phyloP scores from a whole-genome alignment of 2,888 invertebrate species.

The Nomada fucata region DNA sequence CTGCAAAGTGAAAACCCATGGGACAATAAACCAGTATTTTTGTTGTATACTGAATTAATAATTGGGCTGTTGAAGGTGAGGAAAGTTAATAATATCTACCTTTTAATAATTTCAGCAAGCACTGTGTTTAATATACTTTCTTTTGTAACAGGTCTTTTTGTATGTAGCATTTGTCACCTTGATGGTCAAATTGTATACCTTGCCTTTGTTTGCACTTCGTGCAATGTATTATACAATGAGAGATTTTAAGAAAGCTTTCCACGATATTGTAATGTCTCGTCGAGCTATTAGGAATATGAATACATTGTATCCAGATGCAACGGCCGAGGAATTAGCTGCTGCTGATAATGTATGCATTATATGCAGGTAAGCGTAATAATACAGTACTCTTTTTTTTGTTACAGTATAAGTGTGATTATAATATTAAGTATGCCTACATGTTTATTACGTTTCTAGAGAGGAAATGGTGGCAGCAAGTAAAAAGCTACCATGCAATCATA shows the following conservation, averaged over 20 bases:
- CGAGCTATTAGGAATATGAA: conserved; percentile 99
- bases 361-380: conserved; percentile 87
- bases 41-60: conserved; percentile 97
- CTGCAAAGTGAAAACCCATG: conserved; percentile 96
- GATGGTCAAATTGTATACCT: conserved; percentile 98
- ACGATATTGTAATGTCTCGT: conserved; percentile 98
- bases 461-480: conserved; percentile 92
- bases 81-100: background rate
- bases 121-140: no score
- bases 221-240: conserved; percentile 99
- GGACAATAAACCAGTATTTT: conserved; percentile 99
- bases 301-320: conserved; percentile 98
- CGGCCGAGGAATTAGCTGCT: conserved; percentile 94
- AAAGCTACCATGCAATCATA: conserved; percentile 99
- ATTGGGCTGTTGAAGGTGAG: conserved; percentile 93
- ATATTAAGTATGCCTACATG: background rate
- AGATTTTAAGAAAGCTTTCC: conserved; percentile 98
- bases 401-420: no score
- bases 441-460: conserved; percentile 84
- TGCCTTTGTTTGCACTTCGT: conserved; percentile 98
- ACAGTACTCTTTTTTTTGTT: background rate
- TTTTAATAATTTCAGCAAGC: background rate
- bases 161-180: conserved; percentile 97
- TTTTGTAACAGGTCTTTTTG: conserved; percentile 87
- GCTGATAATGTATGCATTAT: conserved; percentile 99